Base-by-base conservation (phyloP, 1,140 invertebrate genomes). In the Pseudobourletiella spinata region DNA sequence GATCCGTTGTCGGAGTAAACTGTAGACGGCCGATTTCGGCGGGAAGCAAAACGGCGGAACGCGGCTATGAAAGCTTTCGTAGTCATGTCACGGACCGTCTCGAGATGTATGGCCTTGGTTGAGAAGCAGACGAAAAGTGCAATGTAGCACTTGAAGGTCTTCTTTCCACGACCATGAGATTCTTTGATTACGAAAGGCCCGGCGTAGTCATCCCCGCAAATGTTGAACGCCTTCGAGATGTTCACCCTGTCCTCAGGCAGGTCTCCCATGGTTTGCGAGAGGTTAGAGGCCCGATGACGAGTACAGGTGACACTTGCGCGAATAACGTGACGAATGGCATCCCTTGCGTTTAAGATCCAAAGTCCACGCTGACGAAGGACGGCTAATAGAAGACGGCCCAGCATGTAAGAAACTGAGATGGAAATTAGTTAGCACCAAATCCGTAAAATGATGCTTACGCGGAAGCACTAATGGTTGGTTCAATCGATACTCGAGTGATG, bases 1-100 rank as follows among this genome's bases (percentile, higher is more conserved):
- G n/a, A n/a, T n/a, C n/a, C n/a, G n/a, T n/a, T n/a, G n/a, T 79
- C 75, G 14, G 70, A 73, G 43, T 69, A 68, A 25, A 74, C 65
- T 14, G 61, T 22, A 0, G 14, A 20, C 43, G 62, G 59, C 8
- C 30, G 59, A 51, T 73, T 74, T 39, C 69, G 44, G 51, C 66
- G 39, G 2, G 64, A 62, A 22, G 71, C 61, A 51, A 73, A 73
- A 20, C 71, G 22, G 28, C 61, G 57, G 1, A 71, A 57, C 3
- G 64, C 65, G 24, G 51, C 24, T 39, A 74, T 44, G 39, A 70
- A 73, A n/a, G 42, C 29, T 14, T 57, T 59, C n/a, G 68, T 66
- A n/a, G 46, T 60, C 3, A 72, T 28, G 28, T 66, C 59, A 11
- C 25, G 24, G 1, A 71, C 64, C 2, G 67, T 24, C 42, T 73